phyloP scores from a whole-genome alignment of 1,140 invertebrate genomes.

The Triops longicaudatus region DNA sequence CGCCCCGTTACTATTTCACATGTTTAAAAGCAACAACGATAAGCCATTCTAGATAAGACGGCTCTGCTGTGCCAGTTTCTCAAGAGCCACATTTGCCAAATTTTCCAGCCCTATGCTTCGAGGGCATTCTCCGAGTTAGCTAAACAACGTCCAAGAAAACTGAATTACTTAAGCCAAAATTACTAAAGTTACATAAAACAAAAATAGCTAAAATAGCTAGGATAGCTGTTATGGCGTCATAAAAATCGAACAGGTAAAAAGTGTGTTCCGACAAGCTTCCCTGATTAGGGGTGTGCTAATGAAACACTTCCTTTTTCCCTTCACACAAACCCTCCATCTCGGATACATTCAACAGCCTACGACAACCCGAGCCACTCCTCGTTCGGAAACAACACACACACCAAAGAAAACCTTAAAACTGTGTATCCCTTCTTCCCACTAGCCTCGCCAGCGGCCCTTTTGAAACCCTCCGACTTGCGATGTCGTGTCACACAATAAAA shows the following conservation, averaged over 20 bases:
- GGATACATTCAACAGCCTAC: no score
- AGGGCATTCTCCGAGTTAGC: no score
- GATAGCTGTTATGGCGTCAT: no score
- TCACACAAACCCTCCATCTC: not conserved
- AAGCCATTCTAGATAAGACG: not conserved
- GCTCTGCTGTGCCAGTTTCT: not conserved
- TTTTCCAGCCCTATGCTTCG: not conserved
- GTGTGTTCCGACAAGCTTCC: not conserved
- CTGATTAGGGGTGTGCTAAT: not conserved
- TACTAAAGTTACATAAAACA: no score
- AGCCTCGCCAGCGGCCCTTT: not conserved
- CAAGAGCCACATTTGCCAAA: not conserved
- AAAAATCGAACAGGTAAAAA: not conserved
- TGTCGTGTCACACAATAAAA: not conserved
- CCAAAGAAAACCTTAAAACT: not conserved
- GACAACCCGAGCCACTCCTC: not conserved
- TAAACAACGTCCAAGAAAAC: no score
- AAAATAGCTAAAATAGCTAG: no score
- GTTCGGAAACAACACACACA: not conserved
- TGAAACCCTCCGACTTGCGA: not conserved
- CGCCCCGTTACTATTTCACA: not conserved
- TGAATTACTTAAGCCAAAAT: no score
- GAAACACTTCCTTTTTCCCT: constrained; percentile 9
- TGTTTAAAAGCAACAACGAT: not conserved
- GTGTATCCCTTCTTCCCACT: not conserved